Percentiles rank a stretch among this genome's conserved stretches.
phyloP scores from a whole-genome alignment of 37 sponge, comb jelly and placozoan genomes.

The Chondrilla cf. caribensis region DNA sequence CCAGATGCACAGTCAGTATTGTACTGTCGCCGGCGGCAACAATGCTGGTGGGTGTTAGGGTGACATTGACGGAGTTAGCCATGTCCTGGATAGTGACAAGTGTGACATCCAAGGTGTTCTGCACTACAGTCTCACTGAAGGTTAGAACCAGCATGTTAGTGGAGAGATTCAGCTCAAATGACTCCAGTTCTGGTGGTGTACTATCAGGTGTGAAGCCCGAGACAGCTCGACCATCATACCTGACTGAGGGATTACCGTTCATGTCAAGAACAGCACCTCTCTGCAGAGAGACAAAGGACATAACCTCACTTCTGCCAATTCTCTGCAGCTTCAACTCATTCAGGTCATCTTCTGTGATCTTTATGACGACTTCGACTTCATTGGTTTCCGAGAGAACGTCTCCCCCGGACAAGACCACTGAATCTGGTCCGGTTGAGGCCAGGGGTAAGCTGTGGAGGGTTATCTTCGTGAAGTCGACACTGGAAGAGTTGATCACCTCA shows the following conservation, averaged over 20 bases:
- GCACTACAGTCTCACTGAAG: conserved; percentile 79
- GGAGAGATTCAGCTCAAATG: conserved; percentile 74
- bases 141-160: conserved; percentile 52
- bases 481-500: conserved; percentile 75
- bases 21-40: conserved; percentile 42
- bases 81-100: conserved; percentile 58
- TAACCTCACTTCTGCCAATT: conserved; percentile 41
- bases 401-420: conserved; percentile 56
- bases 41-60: conserved; percentile 40
- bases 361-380: conserved; percentile 30
- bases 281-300: conserved; percentile 29
- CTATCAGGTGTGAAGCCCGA: conserved; percentile 42
- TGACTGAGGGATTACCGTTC: conserved; percentile 43
- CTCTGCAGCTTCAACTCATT: conserved; percentile 80
- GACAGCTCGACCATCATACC: conserved; percentile 30
- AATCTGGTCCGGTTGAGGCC: not conserved
- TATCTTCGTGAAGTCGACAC: conserved; percentile 52
- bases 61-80: conserved; percentile 22
- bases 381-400: conserved; percentile 17
- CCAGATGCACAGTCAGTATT: conserved; percentile 40
- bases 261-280: conserved; percentile 40
- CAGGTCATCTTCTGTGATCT: conserved; percentile 45
- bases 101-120: conserved; percentile 56
- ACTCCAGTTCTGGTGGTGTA: conserved; percentile 49
- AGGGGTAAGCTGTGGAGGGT: conserved; percentile 44